Evolutionary conservation across 2,113 vertebrate species (phyloP).

Genomic region (Tichodroma muraria): DNA sequence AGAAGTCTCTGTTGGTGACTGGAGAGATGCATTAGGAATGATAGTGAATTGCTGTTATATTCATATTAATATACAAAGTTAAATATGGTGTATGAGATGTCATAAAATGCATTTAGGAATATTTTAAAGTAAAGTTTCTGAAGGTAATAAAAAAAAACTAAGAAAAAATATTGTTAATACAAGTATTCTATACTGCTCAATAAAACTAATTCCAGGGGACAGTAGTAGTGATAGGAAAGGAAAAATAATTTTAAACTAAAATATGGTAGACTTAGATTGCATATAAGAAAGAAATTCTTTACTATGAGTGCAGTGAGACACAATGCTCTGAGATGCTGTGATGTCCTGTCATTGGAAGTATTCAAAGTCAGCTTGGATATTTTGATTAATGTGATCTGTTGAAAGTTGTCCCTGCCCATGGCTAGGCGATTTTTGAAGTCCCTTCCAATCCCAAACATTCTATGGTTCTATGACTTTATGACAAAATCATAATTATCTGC

Average conservation of each 20-base stretch:
- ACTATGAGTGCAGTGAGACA: not conserved
- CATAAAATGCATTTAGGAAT: not conserved
- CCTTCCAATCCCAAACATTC: not conserved
- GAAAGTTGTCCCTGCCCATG: not conserved
- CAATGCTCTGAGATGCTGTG: not conserved
- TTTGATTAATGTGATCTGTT: not conserved
- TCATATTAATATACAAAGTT: not conserved
- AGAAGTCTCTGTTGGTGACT: not conserved
- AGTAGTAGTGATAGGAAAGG: not conserved
- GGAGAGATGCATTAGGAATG: not conserved
- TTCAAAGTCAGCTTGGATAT: not conserved
- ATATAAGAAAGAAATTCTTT: not conserved
- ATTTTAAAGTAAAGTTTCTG: not conserved
- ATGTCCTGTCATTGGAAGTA: rapidly evolving
- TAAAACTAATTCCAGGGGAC: not conserved
- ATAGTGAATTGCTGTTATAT: not conserved
- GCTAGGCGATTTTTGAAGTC: not conserved
- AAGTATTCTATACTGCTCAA: not conserved
- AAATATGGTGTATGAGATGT: not conserved
- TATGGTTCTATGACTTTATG: not conserved
- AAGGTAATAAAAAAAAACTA: not conserved
- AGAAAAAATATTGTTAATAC: not conserved
- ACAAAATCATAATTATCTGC: not conserved
- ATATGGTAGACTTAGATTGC: not conserved
- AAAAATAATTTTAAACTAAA: not conserved